Percentiles rank a stretch among this genome's conserved stretches.
phyloP scores from a whole-genome alignment of 2,797 vertebrate genomes.

The Syncerus caffer region DNA sequence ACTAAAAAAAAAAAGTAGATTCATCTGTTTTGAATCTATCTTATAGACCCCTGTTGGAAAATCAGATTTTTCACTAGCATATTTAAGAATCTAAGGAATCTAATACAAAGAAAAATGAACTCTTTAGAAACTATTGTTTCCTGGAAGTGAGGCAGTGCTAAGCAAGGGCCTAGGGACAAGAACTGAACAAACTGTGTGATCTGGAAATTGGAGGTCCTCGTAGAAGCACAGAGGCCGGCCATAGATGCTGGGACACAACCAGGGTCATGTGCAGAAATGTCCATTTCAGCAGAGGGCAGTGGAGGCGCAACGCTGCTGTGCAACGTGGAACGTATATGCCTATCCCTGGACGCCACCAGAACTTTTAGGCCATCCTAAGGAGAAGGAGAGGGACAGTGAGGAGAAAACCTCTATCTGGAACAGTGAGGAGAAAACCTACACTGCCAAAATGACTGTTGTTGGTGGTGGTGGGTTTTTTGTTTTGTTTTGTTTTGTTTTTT shows the following conservation, averaged over 20 bases:
- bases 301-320: background rate
- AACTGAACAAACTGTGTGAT: background rate
- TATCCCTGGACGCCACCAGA: rapidly evolving
- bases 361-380: background rate
- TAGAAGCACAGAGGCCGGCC: background rate
- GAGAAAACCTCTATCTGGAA: background rate
- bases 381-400: background rate
- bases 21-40: background rate
- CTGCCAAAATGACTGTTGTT: background rate
- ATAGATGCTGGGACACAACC: background rate
- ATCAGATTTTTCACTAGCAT: background rate
- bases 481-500: background rate
- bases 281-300: background rate
- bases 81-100: background rate
- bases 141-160: background rate
- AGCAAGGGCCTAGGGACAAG: background rate
- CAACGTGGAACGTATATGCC: background rate
- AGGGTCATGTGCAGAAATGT: background rate
- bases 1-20: background rate
- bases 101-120: background rate
- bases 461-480: rapidly evolving
- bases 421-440: background rate
- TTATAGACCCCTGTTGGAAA: background rate
- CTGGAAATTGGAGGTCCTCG: background rate
- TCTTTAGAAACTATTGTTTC: background rate